These are phyloP conservation scores for Bombus fervidus DNA, from an alignment of 1,140 invertebrate genomes.

Conservation along the genomic window DNA sequence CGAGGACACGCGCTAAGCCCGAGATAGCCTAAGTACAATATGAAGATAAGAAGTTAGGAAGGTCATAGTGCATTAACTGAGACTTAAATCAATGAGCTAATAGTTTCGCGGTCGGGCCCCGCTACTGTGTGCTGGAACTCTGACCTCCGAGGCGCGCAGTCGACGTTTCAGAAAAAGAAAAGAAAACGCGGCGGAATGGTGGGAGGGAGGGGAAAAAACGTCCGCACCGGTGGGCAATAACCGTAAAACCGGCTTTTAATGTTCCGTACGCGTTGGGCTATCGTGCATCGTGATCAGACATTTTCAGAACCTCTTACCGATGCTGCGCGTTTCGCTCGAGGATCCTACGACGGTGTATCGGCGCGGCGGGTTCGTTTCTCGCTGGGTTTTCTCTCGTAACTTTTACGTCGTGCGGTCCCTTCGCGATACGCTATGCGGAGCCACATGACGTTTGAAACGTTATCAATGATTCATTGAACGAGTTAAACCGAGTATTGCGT, in stretches of 20 bases:
- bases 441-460: background rate
- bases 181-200: background rate
- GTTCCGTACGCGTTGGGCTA: conserved; percentile 66
- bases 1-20: conserved; percentile 1
- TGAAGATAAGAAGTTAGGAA: conserved; percentile 57
- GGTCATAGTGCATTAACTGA: conserved; percentile 47
- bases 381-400: conserved; percentile 60
- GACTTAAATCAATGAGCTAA: conserved; percentile 66
- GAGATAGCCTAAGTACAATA: conserved; percentile 30
- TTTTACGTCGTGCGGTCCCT: conserved; percentile 37
- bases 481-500: background rate
- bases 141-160: conserved; percentile 58
- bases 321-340: background rate
- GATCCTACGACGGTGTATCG: background rate
- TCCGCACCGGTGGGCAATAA: conserved; percentile 62
- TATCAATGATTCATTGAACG: background rate
- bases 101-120: conserved; percentile 49
- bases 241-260: conserved; percentile 77
- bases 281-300: conserved; percentile 68
- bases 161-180: conserved; percentile 21
- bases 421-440: conserved; percentile 14
- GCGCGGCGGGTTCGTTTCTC: background rate
- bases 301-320: conserved; percentile 68
- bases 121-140: conserved; percentile 71
- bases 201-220: conserved; percentile 42